Percentiles rank a stretch among this genome's conserved stretches.
Conservation (phyloP, 1,140 invertebrate genomes). For the Calephelis nemesis region DNA sequence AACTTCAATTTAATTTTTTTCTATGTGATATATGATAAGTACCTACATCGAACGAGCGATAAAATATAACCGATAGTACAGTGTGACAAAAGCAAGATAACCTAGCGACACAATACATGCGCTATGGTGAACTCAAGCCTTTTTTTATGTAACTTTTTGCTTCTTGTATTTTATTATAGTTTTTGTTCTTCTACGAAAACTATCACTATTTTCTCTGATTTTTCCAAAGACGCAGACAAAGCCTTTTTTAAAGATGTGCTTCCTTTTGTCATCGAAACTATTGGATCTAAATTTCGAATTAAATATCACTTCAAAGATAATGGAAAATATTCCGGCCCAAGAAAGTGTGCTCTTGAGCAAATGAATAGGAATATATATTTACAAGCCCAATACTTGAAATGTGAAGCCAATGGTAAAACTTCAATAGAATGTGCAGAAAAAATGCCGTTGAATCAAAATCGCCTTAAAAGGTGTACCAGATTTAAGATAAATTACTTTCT, state of each 20-base stretch:
- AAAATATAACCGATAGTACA: no score
- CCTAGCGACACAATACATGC: no score
- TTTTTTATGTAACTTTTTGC: not conserved
- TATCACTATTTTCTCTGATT: slow-evolving; percentile 34
- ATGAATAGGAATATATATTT: slow-evolving; percentile 32
- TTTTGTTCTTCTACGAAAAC: slow-evolving; percentile 4
- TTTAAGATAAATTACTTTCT: slow-evolving; percentile 26
- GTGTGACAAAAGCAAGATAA: no score
- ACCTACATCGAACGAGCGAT: no score
- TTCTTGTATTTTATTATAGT: slow-evolving; percentile 6
- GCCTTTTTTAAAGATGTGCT: slow-evolving; percentile 37
- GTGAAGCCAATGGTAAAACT: slow-evolving; percentile 29
- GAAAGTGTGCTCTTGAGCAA: slow-evolving; percentile 33
- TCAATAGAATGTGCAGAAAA: slow-evolving; percentile 21
- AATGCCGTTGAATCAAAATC: slow-evolving; percentile 24
- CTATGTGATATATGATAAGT: no score
- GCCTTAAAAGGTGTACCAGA: slow-evolving; percentile 28
- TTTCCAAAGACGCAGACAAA: slow-evolving; percentile 32
- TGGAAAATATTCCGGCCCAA: slow-evolving; percentile 27
- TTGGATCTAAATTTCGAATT: slow-evolving; percentile 31
- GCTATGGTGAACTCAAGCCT: no score
- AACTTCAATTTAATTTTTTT: no score
- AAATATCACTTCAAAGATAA: slow-evolving; percentile 35
- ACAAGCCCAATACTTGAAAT: slow-evolving; percentile 36
- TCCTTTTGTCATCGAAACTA: slow-evolving; percentile 38